Percentiles rank a stretch among this genome's conserved stretches.
Evolutionary conservation across 2,888 invertebrate species (phyloP).

Genomic region (Escarpia spicata): DNA sequence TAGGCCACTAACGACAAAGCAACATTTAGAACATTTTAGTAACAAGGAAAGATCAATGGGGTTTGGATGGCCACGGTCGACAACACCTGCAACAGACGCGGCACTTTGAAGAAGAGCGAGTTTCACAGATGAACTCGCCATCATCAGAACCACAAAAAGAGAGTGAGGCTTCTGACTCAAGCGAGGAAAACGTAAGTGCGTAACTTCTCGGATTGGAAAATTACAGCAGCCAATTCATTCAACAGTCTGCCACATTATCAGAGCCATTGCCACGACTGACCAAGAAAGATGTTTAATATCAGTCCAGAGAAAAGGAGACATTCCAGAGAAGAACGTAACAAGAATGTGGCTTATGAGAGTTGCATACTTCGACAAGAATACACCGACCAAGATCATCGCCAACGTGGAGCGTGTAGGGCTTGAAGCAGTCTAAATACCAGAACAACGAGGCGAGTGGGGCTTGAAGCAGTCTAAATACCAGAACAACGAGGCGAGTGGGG

Average conservation of each 20-base stretch:
- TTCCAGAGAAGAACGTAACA: not conserved
- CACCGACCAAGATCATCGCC: constrained; percentile 24
- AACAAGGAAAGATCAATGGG: too few relatives aligned
- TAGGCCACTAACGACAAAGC: too few relatives aligned
- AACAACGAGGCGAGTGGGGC: not conserved
- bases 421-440: constrained; percentile 24
- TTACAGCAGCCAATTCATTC: constrained; percentile 8
- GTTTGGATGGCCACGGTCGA: too few relatives aligned
- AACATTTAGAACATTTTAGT: too few relatives aligned
- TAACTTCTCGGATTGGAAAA: not conserved
- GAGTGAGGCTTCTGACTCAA: not conserved
- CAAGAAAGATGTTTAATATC: not conserved
- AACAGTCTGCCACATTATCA: not conserved
- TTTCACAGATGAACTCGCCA: too few relatives aligned
- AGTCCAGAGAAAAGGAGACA: not conserved
- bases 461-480: constrained; percentile 25
- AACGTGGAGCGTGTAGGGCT: constrained; percentile 17
- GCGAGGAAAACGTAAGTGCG: not conserved
- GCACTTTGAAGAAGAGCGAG: too few relatives aligned
- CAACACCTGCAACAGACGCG: too few relatives aligned
- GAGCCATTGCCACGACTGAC: not conserved
- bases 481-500: too few relatives aligned
- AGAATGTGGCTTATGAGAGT: not conserved
- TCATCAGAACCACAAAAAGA: not conserved
- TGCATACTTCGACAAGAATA: constrained; percentile 22